Evolutionary conservation across 2,888 invertebrate genomes (phyloP).

Genomic region (Philaethria dido): DNA sequence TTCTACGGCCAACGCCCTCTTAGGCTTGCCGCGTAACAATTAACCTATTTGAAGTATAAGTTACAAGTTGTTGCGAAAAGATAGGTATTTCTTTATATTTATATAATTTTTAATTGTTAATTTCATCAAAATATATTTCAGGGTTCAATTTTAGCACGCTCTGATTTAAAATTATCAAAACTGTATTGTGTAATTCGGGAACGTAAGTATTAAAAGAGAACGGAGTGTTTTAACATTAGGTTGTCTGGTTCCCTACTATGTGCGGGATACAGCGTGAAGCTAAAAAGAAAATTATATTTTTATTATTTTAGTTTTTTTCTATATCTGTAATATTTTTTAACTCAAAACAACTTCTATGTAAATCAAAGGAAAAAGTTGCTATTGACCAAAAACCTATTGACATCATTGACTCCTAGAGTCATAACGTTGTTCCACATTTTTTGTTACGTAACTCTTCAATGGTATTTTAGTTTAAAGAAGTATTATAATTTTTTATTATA

Average conservation of each 20-base stretch:
- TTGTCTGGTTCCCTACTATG: too few species aligned
- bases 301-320: too few species aligned
- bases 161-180: too few species aligned
- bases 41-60: slow-evolving; percentile 51
- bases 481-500: background rate
- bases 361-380: background rate
- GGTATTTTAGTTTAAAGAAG: background rate
- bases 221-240: too few species aligned
- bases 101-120: slow-evolving; percentile 29
- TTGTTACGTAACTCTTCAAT: background rate
- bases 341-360: background rate
- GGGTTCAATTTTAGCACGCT: too few species aligned
- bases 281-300: too few species aligned
- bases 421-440: background rate
- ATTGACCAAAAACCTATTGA: too few species aligned
- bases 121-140: background rate
- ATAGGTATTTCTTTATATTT: background rate
- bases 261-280: too few species aligned
- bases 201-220: too few species aligned
- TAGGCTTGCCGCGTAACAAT: slow-evolving; percentile 60
- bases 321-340: background rate
- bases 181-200: too few species aligned
- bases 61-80: slow-evolving; percentile 38
- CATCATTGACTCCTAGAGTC: background rate
- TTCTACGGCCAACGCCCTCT: slow-evolving; percentile 73